Evolutionary conservation across 2,113 vertebrate species (phyloP), one percentile per base, ranked within the genome.

Genomic region (Cochlearius cochlearius): DNA sequence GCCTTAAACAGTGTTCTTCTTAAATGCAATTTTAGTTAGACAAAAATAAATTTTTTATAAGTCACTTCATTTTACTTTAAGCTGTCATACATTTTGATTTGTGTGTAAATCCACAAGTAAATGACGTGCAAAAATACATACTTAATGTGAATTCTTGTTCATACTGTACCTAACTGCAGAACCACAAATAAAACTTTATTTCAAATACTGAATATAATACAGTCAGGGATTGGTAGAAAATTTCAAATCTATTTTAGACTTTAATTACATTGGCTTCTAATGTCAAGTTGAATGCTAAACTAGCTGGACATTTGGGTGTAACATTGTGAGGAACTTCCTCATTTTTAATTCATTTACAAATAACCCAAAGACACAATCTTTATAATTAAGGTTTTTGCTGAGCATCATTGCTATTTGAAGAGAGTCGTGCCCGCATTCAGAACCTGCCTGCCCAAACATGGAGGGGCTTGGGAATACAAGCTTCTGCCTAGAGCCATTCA

Each of bases 381-480:
- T 83, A 34, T 23, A 80, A 76, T 66, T 64, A 77, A 87, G 45
- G 69, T 11, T 47, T 87, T 36, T 39, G 14, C 11, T 72, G 29
- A 86, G 60, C 7, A 47, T 22, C 13, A 16, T 14, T 68, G 9
- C 14, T 64, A 2, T 76, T 80, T 68, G 47, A 43, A 53, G 7
- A 72, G 19, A 58, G 17, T 45, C 18, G 34, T 26, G 55, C 5
- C 10, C 34, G 30, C 27, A 66, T 6, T 30, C 17, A 49, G 13
- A 84, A 3, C 6, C 38, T 66, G 20, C 12, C 34, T 59, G 23
- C 45, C n/a, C n/a, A 87, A 21, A 58, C 0, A 0, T 14, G 26
- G 4, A 4, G 27, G 30, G 4, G 1, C 29, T 63, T 67, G 27
- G 39, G 34, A 86, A 41, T 16, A 53, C 0, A 6, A 68, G 9